Percentiles rank a stretch among this genome's conserved stretches.
Evolutionary conservation across 2,888 invertebrate species (phyloP).

Genomic region (Tetanocera ferruginea): DNA sequence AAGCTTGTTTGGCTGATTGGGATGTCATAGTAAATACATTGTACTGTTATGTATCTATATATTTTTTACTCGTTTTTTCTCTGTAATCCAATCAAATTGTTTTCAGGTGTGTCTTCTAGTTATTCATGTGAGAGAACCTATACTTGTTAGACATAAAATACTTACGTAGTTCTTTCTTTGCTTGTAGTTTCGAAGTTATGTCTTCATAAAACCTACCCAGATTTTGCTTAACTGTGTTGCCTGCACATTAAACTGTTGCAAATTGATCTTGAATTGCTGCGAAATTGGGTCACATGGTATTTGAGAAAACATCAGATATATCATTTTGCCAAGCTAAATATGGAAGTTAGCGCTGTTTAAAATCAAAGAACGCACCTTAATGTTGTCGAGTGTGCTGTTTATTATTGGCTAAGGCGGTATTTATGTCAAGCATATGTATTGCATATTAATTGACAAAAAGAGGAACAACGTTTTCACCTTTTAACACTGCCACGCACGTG

Average conservation of each 20-base stretch:
- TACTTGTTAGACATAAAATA: background rate
- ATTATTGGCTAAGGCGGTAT: background rate
- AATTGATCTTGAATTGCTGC: constrained; percentile 4
- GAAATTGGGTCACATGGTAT: background rate
- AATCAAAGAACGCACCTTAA: background rate
- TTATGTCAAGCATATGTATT: no score
- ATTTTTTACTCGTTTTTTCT: background rate
- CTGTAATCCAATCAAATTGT: background rate
- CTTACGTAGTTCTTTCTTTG: background rate
- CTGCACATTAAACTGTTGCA: background rate
- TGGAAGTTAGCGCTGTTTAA: background rate
- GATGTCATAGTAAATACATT: no score
- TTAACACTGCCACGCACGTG: no score
- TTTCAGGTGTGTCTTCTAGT: background rate
- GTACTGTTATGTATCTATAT: no score
- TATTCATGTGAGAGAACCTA: background rate
- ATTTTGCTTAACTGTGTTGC: no score
- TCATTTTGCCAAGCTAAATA: background rate
- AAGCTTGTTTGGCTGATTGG: no score
- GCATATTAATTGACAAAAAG: no score
- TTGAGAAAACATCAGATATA: background rate
- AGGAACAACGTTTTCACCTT: no score
- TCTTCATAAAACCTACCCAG: no score
- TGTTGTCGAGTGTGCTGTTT: background rate
- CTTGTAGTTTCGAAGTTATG: no score